Evolutionary conservation across 2,888 invertebrate species (phyloP), one percentile per base, ranked within the genome.

Genomic region (Trilocha varians): DNA sequence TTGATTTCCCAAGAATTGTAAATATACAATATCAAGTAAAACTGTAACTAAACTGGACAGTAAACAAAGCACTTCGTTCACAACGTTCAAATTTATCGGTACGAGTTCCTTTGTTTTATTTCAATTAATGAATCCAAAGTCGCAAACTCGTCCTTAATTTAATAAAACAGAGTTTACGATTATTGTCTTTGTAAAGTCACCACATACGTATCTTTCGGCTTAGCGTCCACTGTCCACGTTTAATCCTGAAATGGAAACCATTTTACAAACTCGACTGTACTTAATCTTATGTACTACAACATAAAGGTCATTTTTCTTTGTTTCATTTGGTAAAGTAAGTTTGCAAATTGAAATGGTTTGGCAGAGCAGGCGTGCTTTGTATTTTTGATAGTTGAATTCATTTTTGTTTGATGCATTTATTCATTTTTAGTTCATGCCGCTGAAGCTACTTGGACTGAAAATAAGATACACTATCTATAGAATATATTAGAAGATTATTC

Each of bases 191-290:
- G 45, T 35, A 17, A 34, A 41, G 35, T 32, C 37, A 40, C 38
- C 39, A 43, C 50, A 48, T 43, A 43, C 50, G 47, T 43, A 46
- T 50, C 47, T 52, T 52, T 42, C 47, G 53, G 48, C 47, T 47
- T 52, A 42, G 40, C 45, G 43, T 46, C 52, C 50, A 42, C 50
- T 45, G 43, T 46, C 52, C 50, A 42, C 50, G 48, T 55, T 57
- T 56, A 59, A 57, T 59, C 53, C 57, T 53, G 33, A n/a, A 16
- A 16, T 40, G 42, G 32, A 36, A 8, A 35, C 40, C 34, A 37
- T 37, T 36, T 32, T 25, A n/a, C n/a, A n/a, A n/a, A n/a, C n/a
- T n/a, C n/a, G n/a, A n/a, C n/a, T n/a, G n/a, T n/a, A n/a, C n/a
- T n/a, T n/a, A n/a, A n/a, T n/a, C n/a, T n/a, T n/a, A n/a, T n/a